Conservation (phyloP, 2,113 vertebrate species). For the Sardina pilchardus region DNA sequence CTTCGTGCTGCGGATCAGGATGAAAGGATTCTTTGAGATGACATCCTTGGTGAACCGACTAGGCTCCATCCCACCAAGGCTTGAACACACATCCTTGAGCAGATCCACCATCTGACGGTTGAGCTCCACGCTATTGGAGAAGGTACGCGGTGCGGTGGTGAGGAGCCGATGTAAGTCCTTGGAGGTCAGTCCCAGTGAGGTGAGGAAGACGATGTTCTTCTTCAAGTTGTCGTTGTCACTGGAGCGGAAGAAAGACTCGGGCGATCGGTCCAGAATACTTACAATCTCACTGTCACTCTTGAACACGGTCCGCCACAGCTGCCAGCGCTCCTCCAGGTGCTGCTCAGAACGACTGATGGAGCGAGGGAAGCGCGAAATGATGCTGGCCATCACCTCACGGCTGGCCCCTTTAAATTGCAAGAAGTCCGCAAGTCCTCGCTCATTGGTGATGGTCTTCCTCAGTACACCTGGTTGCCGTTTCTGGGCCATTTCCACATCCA, state of each 20-base stretch:
- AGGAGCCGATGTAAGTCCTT: slow-evolving; percentile 73
- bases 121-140: slow-evolving; percentile 77
- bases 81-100: slow-evolving; percentile 62
- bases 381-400: slow-evolving; percentile 64
- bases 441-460: slow-evolving; percentile 66
- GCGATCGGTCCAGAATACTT: slow-evolving; percentile 72
- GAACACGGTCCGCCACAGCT: slow-evolving; percentile 77
- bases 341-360: slow-evolving; percentile 69
- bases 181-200: slow-evolving; percentile 68
- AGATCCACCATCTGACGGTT: slow-evolving; percentile 72
- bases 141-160: slow-evolving; percentile 71
- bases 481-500: slow-evolving; percentile 70
- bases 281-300: slow-evolving; percentile 71
- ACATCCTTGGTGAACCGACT: slow-evolving; percentile 66
- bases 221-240: slow-evolving; percentile 72
- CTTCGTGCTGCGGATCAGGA: slow-evolving; percentile 77
- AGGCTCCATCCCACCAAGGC: slow-evolving; percentile 64
- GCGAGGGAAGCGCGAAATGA: slow-evolving; percentile 76
- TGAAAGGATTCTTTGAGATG: slow-evolving; percentile 76
- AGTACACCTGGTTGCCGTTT: slow-evolving; percentile 70
- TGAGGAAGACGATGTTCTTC: slow-evolving; percentile 75
- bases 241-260: slow-evolving; percentile 80
- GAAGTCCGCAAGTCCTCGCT: slow-evolving; percentile 69
- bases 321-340: slow-evolving; percentile 74
- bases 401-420: slow-evolving; percentile 73